A percentile compares a stretch with the other conserved stretches of the same genome.
phyloP scores from a whole-genome alignment of 2,113 vertebrate genomes.

The Theristicus caerulescens region DNA sequence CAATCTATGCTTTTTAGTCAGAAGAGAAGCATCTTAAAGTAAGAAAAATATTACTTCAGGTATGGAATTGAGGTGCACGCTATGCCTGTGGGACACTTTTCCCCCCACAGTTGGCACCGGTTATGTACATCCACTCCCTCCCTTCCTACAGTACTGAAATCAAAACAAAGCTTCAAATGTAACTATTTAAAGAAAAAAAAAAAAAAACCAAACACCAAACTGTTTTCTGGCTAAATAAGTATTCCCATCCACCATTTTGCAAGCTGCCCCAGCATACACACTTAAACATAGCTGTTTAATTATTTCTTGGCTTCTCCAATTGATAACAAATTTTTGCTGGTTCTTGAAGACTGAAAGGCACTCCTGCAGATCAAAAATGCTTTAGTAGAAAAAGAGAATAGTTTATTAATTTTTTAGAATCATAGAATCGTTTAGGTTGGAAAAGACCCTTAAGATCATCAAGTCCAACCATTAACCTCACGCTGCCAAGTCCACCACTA shows the following conservation, averaged over 20 bases:
- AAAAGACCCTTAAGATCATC: too few species aligned
- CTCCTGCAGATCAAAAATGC: not conserved
- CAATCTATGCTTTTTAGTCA: not conserved
- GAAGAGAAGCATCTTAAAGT: not conserved
- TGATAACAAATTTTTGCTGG: not conserved
- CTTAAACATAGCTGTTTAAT: not conserved
- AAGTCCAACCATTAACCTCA: too few species aligned
- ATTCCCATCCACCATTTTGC: not conserved
- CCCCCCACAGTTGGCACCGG: accelerated
- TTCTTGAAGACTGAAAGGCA: not conserved
- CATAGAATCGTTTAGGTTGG: too few species aligned
- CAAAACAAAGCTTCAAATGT: not conserved
- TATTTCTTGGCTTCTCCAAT: not conserved
- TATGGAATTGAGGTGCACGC: not conserved
- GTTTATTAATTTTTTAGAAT: not conserved
- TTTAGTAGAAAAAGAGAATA: not conserved
- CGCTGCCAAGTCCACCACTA: too few species aligned
- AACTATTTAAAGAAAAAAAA: not conserved
- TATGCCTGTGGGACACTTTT: accelerated
- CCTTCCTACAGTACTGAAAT: not conserved
- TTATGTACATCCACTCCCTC: not conserved
- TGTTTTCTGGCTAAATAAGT: not conserved
- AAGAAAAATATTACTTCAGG: not conserved
- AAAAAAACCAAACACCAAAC: too few species aligned
- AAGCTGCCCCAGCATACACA: not conserved